phyloP scores from a whole-genome alignment of 2,888 invertebrate genomes.

The Orthonevra nobilis region DNA sequence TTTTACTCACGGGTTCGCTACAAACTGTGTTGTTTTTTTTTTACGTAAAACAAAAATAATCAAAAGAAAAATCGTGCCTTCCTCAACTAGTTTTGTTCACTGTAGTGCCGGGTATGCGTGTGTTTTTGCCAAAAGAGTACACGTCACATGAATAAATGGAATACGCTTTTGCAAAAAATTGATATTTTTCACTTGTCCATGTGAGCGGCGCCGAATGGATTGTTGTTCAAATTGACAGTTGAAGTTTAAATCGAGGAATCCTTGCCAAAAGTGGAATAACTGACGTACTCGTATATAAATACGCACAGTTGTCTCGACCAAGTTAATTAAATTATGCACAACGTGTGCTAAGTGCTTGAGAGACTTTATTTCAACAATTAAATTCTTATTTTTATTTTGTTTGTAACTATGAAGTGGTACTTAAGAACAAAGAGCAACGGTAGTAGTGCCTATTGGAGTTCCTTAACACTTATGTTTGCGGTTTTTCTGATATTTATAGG shows the following conservation, averaged over 20 bases:
- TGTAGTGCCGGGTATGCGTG: constrained; percentile 38
- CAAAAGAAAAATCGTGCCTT: constrained; percentile 45
- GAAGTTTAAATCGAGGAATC: constrained; percentile 15
- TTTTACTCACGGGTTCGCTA: constrained; percentile 52
- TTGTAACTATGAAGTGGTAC: constrained; percentile 59
- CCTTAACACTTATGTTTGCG: constrained; percentile 29
- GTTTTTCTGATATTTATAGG: constrained; percentile 52
- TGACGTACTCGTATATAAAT: no score
- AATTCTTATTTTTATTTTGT: background rate
- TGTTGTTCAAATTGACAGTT: constrained; percentile 27
- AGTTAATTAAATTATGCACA: constrained; percentile 51
- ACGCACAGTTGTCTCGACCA: constrained; percentile 23
- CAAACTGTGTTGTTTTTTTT: background rate
- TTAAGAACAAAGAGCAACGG: constrained; percentile 55
- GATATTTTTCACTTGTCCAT: constrained; percentile 31
- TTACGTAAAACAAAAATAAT: background rate
- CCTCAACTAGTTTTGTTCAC: constrained; percentile 41
- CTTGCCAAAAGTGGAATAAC: constrained; percentile 42
- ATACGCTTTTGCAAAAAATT: constrained; percentile 29
- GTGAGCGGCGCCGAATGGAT: constrained; percentile 3
- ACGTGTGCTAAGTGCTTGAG: constrained; percentile 51
- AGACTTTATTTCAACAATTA: background rate
- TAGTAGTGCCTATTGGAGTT: constrained; percentile 29
- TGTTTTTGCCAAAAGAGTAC: constrained; percentile 10
- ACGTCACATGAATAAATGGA: constrained; percentile 37